These are phyloP conservation scores for Meloidogyne floridensis DNA, from an alignment of 1,140 invertebrate species.

Conservation along the genomic window DNA sequence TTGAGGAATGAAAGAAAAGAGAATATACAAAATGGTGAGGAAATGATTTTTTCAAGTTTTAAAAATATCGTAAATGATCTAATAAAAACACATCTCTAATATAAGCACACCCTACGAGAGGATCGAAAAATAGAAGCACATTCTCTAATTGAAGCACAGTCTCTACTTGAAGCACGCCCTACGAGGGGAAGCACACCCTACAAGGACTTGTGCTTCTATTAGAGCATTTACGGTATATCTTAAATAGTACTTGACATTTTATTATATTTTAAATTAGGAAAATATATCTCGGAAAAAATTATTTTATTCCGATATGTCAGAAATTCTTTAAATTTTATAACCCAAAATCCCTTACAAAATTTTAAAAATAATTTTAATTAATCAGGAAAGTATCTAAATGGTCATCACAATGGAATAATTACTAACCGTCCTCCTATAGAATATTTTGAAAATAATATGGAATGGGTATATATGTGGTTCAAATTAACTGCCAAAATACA, in stretches of 20 bases:
- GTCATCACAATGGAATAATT: background rate
- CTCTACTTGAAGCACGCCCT: too few species aligned
- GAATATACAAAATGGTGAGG: background rate
- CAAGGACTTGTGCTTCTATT: too few species aligned
- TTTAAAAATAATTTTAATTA: background rate
- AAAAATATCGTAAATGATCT: background rate
- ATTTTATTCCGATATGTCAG: background rate
- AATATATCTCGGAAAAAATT: background rate
- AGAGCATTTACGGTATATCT: too few species aligned
- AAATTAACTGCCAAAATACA: conserved; percentile 62
- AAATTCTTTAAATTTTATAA: too few species aligned
- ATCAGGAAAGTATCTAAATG: background rate
- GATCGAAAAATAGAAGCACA: too few species aligned
- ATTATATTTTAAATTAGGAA: too few species aligned
- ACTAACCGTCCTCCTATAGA: conserved; percentile 33
- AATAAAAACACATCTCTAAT: background rate
- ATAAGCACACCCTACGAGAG: too few species aligned
- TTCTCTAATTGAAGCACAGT: too few species aligned
- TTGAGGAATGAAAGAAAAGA: background rate
- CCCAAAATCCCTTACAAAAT: background rate
- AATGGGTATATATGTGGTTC: conserved; percentile 64
- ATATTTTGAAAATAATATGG: conserved; percentile 31
- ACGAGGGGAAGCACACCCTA: too few species aligned
- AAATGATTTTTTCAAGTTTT: background rate
- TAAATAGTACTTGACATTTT: too few species aligned